Evolutionary conservation across 1,140 invertebrate species (phyloP), one percentile per base, ranked within the genome.

Genomic region (Pseudomyrmex cubaensis): DNA sequence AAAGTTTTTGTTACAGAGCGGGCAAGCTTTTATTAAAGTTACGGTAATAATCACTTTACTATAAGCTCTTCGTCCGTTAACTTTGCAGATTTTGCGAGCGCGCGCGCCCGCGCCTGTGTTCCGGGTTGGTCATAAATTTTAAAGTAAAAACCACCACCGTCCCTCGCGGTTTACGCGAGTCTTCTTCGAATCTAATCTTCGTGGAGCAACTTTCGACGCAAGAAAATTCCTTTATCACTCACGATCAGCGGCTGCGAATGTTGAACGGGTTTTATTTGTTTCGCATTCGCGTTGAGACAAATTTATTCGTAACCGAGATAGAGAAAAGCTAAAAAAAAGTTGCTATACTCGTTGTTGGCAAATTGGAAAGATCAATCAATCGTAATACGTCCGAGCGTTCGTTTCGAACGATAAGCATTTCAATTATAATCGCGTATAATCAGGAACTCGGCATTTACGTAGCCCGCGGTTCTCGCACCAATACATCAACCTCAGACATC

Each of bases 21-120:
- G 72, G 66, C 76, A 80, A 80, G 61, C 76, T 59, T 66, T 80
- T 80, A 80, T 80, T 80, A 80, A 80, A 80, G 76, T 80, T 80
- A 72, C 67, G 76, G 35, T 70, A 59, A 80, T 80, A 70, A 80
- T 80, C 76, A 80, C 76, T 80, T 80, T 72, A 46, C 76, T 72
- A 35, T 35, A 80, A 80, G 66, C 76, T 80, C 76, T 35, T 59
- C 66, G 66, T 59, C 44, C 35, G 54, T 80, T 80, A 80, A 80
- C 67, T 80, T 80, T 54, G 44, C 66, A 80, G 67, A 80, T 80
- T 80, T 80, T 80, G 72, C 35, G 54, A 48, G 9, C 66, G 54
- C 20, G 13, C 54, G 15, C 20, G 54, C 35, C 44, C 20, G 59
- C 35, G 15, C 46, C 17, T 59, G 66, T 35, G 35, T 35, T 4